phyloP scores from a whole-genome alignment of 2,113 vertebrate species.

The Hemichromis elongatus region DNA sequence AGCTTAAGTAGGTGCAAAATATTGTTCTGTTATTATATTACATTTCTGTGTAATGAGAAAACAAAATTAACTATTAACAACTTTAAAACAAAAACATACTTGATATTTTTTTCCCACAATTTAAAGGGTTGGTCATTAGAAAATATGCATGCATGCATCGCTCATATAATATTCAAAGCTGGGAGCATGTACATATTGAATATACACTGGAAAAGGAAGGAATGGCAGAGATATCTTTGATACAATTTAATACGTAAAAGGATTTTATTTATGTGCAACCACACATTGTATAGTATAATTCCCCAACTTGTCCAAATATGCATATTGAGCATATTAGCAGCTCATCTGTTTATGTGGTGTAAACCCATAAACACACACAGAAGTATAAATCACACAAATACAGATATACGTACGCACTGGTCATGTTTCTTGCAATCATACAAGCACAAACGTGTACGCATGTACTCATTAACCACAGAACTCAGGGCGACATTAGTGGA shows the following conservation, averaged over 20 bases:
- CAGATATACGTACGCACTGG: not conserved
- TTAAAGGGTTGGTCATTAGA: not conserved
- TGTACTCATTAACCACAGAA: conserved; percentile 56
- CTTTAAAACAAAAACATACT: not conserved
- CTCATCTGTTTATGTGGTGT: not conserved
- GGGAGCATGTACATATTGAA: not conserved
- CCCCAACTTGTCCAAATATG: not conserved
- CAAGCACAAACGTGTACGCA: not conserved
- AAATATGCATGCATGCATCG: not conserved
- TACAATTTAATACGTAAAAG: not conserved
- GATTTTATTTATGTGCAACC: not conserved
- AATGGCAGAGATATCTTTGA: not conserved
- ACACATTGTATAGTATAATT: not conserved
- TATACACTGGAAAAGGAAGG: not conserved
- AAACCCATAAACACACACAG: not conserved
- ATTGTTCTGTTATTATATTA: no score
- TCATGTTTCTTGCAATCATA: not conserved
- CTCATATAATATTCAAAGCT: not conserved
- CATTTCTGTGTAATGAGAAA: not conserved
- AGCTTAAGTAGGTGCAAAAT: no score
- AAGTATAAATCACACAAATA: not conserved
- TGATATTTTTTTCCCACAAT: not conserved
- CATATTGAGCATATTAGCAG: not conserved
- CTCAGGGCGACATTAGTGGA: conserved; percentile 47
- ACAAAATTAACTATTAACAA: not conserved